phyloP scores from a whole-genome alignment of 1,140 invertebrate species.

The Heliconius nattereri region DNA sequence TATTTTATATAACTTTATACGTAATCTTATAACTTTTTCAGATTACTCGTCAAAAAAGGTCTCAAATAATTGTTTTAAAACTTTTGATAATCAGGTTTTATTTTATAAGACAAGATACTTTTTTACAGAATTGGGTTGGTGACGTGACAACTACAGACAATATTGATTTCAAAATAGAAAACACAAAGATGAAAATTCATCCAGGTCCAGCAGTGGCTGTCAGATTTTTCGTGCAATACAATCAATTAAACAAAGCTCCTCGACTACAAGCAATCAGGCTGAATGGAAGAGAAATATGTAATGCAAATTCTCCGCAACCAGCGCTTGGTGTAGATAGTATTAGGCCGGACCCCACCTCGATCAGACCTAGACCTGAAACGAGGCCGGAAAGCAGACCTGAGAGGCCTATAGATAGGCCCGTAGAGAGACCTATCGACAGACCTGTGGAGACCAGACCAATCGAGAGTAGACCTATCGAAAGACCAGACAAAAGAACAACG shows the following conservation, averaged over 20 bases:
- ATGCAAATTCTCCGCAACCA: constrained; percentile 60
- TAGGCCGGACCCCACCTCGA: constrained; percentile 31
- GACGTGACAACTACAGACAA: constrained; percentile 73
- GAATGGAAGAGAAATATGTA: constrained; percentile 74
- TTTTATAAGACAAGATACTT: neutral
- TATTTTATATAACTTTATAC: constrained; percentile 17
- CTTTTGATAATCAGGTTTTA: too few species aligned
- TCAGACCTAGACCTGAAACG: constrained; percentile 32
- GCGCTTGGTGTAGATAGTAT: constrained; percentile 43
- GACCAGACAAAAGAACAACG: constrained; percentile 29
- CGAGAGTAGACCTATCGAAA: constrained; percentile 29
- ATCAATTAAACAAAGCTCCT: constrained; percentile 59
- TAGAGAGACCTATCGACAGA: constrained; percentile 18
- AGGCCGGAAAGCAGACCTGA: constrained; percentile 35
- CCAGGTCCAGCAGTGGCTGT: constrained; percentile 69
- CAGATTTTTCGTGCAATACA: constrained; percentile 73
- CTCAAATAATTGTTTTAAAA: neutral
- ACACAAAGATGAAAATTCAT: constrained; percentile 72
- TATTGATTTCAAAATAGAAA: constrained; percentile 74
- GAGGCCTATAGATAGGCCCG: constrained; percentile 19
- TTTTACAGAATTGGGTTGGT: constrained; percentile 68
- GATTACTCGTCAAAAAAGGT: neutral
- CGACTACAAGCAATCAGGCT: constrained; percentile 62
- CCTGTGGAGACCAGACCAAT: constrained; percentile 31
- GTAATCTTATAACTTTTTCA: neutral